These are phyloP conservation scores for Sebastes kiyomatsui DNA, from an alignment of 2,797 vertebrate genomes.

Conservation along the genomic window DNA sequence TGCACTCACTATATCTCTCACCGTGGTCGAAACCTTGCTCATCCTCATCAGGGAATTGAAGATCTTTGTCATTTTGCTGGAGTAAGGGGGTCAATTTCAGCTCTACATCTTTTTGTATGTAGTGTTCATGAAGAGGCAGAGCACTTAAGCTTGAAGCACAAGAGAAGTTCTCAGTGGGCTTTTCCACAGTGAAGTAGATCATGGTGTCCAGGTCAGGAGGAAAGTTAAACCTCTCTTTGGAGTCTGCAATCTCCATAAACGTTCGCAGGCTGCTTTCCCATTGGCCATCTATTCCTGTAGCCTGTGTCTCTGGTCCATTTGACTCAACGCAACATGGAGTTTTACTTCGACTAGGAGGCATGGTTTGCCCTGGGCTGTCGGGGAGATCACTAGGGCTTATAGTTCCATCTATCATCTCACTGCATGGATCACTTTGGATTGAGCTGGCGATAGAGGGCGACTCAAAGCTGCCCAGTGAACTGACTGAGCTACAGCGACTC, in stretches of 20 bases:
- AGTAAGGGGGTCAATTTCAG: constrained; percentile 93
- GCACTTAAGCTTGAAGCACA: constrained; percentile 99
- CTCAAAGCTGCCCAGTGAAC: constrained; percentile 96
- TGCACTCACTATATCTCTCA: constrained; percentile 86
- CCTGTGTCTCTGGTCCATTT: constrained; percentile 84
- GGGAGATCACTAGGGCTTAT: constrained; percentile 98
- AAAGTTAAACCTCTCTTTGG: constrained; percentile 93
- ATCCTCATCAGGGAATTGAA: constrained; percentile 82
- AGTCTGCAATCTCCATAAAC: constrained; percentile 95
- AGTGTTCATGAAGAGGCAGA: constrained; percentile 94
- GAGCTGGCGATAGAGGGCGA: constrained; percentile 97
- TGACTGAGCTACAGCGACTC: constrained; percentile 98
- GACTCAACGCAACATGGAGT: constrained; percentile 90
- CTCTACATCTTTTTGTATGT: constrained; percentile 97
- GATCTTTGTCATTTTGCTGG: constrained; percentile 85
- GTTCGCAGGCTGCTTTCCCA: constrained; percentile 95
- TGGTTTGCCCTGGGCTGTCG: constrained; percentile 97
- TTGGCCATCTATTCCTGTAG: constrained; percentile 87
- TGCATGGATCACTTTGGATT: constrained; percentile 97
- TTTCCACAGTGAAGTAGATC: constrained; percentile 98
- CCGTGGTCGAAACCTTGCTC: constrained; percentile 77
- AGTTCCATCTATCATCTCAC: constrained; percentile 96
- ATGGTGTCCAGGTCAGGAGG: constrained; percentile 94
- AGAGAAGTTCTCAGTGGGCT: constrained; percentile 97
- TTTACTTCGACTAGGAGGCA: constrained; percentile 98